Conservation (phyloP, 2,888 invertebrate genomes). For the Elysia crispata region DNA sequence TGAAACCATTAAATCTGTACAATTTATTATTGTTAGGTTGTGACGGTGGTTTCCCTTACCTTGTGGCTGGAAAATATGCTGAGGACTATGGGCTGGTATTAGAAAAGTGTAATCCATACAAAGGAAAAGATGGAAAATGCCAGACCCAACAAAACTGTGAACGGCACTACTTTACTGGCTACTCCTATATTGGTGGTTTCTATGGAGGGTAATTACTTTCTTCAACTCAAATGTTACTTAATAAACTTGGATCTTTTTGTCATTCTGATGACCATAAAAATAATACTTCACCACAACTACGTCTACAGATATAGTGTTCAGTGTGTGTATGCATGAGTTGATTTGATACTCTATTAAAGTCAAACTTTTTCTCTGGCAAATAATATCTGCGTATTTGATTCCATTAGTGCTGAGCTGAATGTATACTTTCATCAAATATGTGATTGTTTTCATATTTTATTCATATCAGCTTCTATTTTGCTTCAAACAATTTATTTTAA, state of each 20-base stretch:
- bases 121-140: conserved; percentile 75
- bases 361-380: too few species aligned
- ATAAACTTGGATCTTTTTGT: too few species aligned
- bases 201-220: conserved; percentile 76
- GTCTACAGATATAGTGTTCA: too few species aligned
- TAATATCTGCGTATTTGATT: not conserved
- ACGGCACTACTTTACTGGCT: conserved; percentile 78
- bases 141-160: conserved; percentile 70
- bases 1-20: too few species aligned
- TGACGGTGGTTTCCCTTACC: conserved; percentile 75
- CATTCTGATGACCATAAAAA: too few species aligned
- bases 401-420: too few species aligned
- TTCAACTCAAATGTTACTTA: not conserved
- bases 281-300: too few species aligned
- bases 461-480: too few species aligned
- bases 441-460: conserved; percentile 46
- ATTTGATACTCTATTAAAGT: too few species aligned
- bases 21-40: conserved; percentile 62
- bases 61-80: conserved; percentile 76
- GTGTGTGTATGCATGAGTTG: too few species aligned
- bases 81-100: conserved; percentile 78
- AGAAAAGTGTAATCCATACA: conserved; percentile 79
- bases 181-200: conserved; percentile 79
- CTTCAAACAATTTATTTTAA: too few species aligned
- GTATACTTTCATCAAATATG: not conserved